Evolutionary conservation across 2,797 vertebrate species (phyloP).

Genomic region (Melanotaenia parkinsoni): DNA sequence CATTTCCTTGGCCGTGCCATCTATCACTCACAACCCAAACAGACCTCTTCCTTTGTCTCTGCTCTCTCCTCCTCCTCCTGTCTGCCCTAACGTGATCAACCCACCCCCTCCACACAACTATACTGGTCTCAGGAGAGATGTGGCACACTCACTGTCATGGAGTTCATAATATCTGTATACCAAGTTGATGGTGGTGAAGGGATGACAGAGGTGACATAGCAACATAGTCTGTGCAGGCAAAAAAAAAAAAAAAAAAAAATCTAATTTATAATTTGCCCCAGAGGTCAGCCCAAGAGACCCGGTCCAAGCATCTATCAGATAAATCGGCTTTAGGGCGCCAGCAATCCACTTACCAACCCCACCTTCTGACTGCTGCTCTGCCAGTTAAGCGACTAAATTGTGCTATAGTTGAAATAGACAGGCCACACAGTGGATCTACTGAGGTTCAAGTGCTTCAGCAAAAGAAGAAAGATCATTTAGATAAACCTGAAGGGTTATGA

Average conservation of each 20-base stretch:
- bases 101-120: slow-evolving; percentile 11
- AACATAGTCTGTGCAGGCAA: slow-evolving; percentile 38
- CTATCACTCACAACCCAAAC: slow-evolving; percentile 65
- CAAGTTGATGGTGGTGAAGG: slow-evolving; percentile 28
- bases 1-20: slow-evolving; percentile 68
- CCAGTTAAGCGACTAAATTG: slow-evolving; percentile 60
- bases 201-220: slow-evolving; percentile 63
- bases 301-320: slow-evolving; percentile 76
- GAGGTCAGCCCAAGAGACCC: slow-evolving; percentile 65
- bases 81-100: slow-evolving; percentile 30
- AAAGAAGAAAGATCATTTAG: background rate
- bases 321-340: slow-evolving; percentile 71
- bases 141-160: slow-evolving; percentile 18
- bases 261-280: slow-evolving; percentile 75
- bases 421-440: slow-evolving; percentile 24
- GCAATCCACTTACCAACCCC: slow-evolving; percentile 71
- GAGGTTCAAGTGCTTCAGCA: slow-evolving; percentile 7
- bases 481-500: background rate
- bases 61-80: slow-evolving; percentile 16
- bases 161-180: slow-evolving; percentile 66
- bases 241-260: slow-evolving; percentile 60
- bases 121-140: slow-evolving; percentile 38
- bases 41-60: slow-evolving; percentile 48
- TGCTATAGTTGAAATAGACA: slow-evolving; percentile 44
- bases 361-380: slow-evolving; percentile 52